These are phyloP conservation scores for Tenebrosternarchus preto DNA, from an alignment of 2,113 vertebrate species.

Conservation along the genomic window DNA sequence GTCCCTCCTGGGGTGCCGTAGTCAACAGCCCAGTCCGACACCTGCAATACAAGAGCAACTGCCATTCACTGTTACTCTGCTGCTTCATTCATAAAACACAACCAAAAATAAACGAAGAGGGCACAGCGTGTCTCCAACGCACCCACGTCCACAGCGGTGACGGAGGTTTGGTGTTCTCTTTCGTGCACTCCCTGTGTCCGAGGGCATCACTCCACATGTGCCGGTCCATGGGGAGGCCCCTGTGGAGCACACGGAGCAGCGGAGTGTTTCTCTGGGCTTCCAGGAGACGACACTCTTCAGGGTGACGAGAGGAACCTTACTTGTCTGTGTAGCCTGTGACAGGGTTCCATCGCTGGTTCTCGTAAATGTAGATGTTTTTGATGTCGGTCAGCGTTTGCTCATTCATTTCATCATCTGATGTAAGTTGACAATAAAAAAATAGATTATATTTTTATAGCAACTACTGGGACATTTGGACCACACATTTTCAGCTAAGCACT, in stretches of 20 bases:
- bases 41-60: conserved; percentile 67
- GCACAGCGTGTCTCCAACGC: conserved; percentile 46
- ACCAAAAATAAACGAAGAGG: no score
- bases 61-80: no score
- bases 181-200: conserved; percentile 89
- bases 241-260: conserved; percentile 59
- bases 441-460: no score
- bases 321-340: conserved; percentile 94
- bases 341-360: conserved; percentile 98
- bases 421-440: no score
- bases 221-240: conserved; percentile 92
- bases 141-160: conserved; percentile 96
- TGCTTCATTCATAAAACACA: no score
- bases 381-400: conserved; percentile 82
- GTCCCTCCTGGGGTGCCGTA: conserved; percentile 81
- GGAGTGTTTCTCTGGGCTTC: neutral
- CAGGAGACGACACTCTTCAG: neutral
- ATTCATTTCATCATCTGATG: conserved; percentile 41
- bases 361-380: conserved; percentile 86
- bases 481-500: neutral
- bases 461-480: neutral
- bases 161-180: conserved; percentile 84
- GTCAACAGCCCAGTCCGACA: conserved; percentile 90
- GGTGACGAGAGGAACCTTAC: conserved; percentile 62
- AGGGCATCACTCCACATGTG: conserved; percentile 95